Percentiles rank a stretch among this genome's conserved stretches.
These are phyloP conservation scores for Sclerodermus sp. DNA, from an alignment of 2,888 invertebrate species.

Conservation along the genomic window DNA sequence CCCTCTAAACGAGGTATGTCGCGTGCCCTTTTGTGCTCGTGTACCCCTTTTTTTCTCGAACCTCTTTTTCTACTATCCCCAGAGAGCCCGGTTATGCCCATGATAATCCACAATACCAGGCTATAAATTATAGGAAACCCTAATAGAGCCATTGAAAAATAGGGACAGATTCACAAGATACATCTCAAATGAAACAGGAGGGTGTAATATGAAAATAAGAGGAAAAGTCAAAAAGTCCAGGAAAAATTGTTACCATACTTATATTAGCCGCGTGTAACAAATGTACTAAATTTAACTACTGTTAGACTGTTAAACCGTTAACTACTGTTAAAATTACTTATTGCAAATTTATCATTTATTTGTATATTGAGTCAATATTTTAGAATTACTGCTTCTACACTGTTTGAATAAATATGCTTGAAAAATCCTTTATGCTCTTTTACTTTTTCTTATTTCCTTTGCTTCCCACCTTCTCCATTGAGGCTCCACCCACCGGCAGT, in stretches of 20 bases:
- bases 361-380: no score
- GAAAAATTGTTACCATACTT: conserved; percentile 50
- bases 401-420: no score
- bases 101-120: conserved; percentile 55
- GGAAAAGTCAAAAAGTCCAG: conserved; percentile 25
- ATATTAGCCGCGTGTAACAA: conserved; percentile 41
- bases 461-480: conserved; percentile 8
- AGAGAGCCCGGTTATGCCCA: conserved; percentile 48
- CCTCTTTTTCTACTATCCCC: conserved; percentile 19
- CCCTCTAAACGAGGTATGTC: conserved; percentile 44
- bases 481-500: neutral
- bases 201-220: conserved; percentile 1
- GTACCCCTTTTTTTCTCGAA: conserved; percentile 43
- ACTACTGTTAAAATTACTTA: conserved; percentile 9
- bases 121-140: conserved; percentile 55
- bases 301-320: conserved; percentile 36
- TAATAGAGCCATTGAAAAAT: conserved; percentile 49
- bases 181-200: conserved; percentile 6
- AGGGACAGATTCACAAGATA: neutral
- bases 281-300: no score
- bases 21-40: conserved; percentile 49
- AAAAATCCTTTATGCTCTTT: no score
- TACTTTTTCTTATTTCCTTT: no score
- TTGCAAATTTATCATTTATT: no score
- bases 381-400: no score